Percentiles rank a stretch among this genome's conserved stretches.
These are phyloP conservation scores for Chascanopsetta lugubris DNA, from an alignment of 2,113 vertebrate genomes.

Conservation along the genomic window DNA sequence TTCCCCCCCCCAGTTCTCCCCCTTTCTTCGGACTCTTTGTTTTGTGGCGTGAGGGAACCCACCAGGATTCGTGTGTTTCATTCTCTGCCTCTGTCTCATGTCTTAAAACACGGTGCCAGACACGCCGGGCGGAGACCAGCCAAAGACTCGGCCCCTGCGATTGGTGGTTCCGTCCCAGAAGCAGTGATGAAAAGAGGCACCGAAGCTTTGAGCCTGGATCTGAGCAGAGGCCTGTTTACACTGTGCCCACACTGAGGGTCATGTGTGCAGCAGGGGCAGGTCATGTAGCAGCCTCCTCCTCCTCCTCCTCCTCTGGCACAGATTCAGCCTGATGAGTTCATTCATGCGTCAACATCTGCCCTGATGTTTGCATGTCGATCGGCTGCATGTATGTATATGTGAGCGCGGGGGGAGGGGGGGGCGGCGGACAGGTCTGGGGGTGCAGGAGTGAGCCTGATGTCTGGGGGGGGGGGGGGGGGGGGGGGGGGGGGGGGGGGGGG, in stretches of 20 bases:
- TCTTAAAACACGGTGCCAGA: conserved; percentile 41
- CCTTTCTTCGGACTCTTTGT: conserved; percentile 23
- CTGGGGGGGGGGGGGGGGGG: conserved; percentile 54
- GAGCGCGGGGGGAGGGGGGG: conserved; percentile 5
- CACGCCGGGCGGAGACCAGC: conserved; percentile 21
- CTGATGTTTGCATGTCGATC: too few relatives aligned
- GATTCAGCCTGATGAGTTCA: not conserved
- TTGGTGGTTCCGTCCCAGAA: not conserved
- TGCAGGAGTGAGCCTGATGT: conserved; percentile 61
- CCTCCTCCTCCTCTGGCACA: not conserved
- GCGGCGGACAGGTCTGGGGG: conserved; percentile 3
- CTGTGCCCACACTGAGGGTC: conserved; percentile 19
- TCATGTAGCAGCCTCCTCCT: conserved; percentile 5
- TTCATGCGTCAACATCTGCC: not conserved
- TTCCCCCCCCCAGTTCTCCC: conserved; percentile 1
- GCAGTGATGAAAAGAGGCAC: conserved; percentile 1
- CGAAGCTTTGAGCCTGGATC: conserved; percentile 31
- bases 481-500: conserved; percentile 3
- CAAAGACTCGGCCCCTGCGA: conserved; percentile 38
- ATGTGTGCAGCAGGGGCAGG: conserved; percentile 2
- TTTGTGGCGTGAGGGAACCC: conserved; percentile 25
- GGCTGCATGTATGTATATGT: not conserved
- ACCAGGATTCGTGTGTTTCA: conserved; percentile 23
- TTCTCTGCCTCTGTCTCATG: conserved; percentile 18
- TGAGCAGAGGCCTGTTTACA: conserved; percentile 40